Evolutionary conservation across 2,113 vertebrate species (phyloP).

Genomic region (Bambusicola thoracicus): DNA sequence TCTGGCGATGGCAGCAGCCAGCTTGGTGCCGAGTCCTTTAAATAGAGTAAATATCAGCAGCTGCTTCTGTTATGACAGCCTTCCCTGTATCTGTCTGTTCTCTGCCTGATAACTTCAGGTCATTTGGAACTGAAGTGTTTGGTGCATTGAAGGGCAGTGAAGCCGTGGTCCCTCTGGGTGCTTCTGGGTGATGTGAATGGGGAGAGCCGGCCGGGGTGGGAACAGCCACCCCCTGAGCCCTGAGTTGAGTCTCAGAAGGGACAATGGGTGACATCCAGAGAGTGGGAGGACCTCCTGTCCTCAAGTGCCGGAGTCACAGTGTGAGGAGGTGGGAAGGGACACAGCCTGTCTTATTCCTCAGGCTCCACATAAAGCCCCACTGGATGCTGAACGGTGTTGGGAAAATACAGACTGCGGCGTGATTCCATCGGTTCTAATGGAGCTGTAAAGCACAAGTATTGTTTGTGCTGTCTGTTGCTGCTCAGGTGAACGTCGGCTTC

Average conservation of each 20-base stretch:
- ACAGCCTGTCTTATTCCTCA: no score
- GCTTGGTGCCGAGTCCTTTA: neutral
- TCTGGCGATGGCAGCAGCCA: neutral
- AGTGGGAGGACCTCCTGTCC: neutral
- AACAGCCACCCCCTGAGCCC: neutral
- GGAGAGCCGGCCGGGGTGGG: neutral
- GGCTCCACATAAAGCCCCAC: neutral
- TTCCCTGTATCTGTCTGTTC: neutral
- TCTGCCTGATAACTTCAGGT: neutral
- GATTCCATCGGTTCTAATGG: neutral
- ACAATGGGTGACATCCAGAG: neutral
- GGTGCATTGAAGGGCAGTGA: fast-evolving
- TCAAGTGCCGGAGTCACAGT: neutral
- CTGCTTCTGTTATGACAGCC: neutral
- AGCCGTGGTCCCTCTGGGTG: neutral
- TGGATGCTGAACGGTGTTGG: neutral
- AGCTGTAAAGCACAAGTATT: neutral
- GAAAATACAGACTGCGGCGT: neutral
- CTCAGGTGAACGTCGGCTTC: neutral
- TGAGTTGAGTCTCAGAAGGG: fast-evolving
- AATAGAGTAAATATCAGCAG: neutral
- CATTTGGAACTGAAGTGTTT: neutral
- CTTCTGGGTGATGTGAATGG: neutral
- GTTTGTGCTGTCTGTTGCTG: neutral
- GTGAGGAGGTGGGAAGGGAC: neutral